Percentiles rank a stretch among this genome's conserved stretches.
Evolutionary conservation across 2,888 invertebrate genomes (phyloP).

Genomic region (Brachypalpus laphriformis): DNA sequence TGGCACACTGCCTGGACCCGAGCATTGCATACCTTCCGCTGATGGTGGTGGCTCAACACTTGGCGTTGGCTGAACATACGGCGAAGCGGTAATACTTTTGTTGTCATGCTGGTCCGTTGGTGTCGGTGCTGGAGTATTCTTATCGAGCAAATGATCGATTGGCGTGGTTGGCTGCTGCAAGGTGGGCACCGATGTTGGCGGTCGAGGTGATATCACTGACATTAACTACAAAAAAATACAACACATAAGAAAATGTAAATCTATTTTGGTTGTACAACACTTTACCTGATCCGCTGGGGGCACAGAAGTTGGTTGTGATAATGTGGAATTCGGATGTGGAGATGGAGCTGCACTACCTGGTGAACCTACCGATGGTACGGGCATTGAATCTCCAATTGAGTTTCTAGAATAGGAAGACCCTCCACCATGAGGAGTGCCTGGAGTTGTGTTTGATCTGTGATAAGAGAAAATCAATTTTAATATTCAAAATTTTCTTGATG

Average conservation of each 20-base stretch:
- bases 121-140: conserved; percentile 83
- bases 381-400: conserved; percentile 81
- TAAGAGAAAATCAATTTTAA: conserved; percentile 36
- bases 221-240: conserved; percentile 76
- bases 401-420: conserved; percentile 88
- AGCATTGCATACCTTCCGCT: conserved; percentile 77
- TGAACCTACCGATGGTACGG: conserved; percentile 85
- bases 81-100: conserved; percentile 82
- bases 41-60: conserved; percentile 82
- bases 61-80: conserved; percentile 81
- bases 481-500: background rate
- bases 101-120: conserved; percentile 83
- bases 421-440: conserved; percentile 85
- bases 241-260: conserved; percentile 3
- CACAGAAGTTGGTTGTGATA: conserved; percentile 89
- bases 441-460: conserved; percentile 78
- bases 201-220: conserved; percentile 86
- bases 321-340: conserved; percentile 85
- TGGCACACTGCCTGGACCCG: conserved; percentile 78
- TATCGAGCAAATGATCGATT: conserved; percentile 81
- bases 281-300: conserved; percentile 84
- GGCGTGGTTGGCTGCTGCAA: conserved; percentile 83
- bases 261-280: conserved; percentile 23
- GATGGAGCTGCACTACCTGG: conserved; percentile 88
- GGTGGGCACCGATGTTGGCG: conserved; percentile 83